Evolutionary conservation across 2,113 vertebrate genomes (phyloP), one percentile per base, ranked within the genome.

Genomic region (Elgaria multicarinata): DNA sequence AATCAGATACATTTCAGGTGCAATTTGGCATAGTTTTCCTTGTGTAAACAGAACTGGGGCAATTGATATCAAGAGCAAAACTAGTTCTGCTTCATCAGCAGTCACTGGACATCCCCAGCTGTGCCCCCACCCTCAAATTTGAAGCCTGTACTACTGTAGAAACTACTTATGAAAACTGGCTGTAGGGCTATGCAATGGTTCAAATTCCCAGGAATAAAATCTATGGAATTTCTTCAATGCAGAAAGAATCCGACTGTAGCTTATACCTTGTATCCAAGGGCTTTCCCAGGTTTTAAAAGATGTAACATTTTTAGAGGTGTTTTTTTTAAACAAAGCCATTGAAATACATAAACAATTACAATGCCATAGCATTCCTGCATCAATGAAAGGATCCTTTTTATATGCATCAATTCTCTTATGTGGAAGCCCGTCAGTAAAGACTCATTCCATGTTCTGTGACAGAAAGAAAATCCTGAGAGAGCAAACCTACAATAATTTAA

Each of bases 61-160:
- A 81, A 94, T 91, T 92, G 90, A 90, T 82, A 75, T 75, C 86
- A 94, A 71, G 72, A 89, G 76, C 0, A 10, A 79, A 28, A 58
- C 72, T 39, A 92, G 80, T 89, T 93, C 84, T 18, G 82, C 77
- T 67, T 79, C 69, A 83, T 89, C 84, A 90, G 33, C n/a, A 90
- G 90, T 33, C 36, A 69, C 64, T 72, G 75, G 55, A 26, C 46
- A 58, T 86, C 77, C 20, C 62, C 24, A 9, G 1, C 86, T 78
- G 53, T 31, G 31, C 75, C 14, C 7, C 86, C 44, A 26, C 0
- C 62, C 64, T 53, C 58, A 26, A 28, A 85, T 91, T 64, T 77
- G 31, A 24, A 28, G 90, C 78, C 39, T 33, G n/a, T n/a, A n/a
- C n/a, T n/a, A n/a, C n/a, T n/a, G 9, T 53, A 36, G 89, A 80